Percentiles rank a stretch among this genome's conserved stretches.
Evolutionary conservation across 2,888 invertebrate genomes (phyloP).

Genomic region (Phlogophora meticulosa): DNA sequence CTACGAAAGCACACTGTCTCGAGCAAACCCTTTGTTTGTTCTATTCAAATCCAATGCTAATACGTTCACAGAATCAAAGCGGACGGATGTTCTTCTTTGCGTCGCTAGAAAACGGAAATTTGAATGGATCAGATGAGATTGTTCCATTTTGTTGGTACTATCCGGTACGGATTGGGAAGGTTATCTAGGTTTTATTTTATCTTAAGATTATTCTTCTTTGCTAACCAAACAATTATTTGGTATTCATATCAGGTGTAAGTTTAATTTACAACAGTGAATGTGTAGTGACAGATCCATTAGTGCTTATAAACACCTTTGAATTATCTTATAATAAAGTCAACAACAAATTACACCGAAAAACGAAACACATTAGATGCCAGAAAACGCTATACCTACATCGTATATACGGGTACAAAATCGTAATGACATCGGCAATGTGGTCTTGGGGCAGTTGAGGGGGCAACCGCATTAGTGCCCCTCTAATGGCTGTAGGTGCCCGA

Average conservation of each 20-base stretch:
- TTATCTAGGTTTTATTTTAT: conserved; percentile 25
- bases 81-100: conserved; percentile 87
- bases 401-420: conserved; percentile 62
- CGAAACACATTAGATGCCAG: conserved; percentile 49
- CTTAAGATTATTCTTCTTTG: background rate
- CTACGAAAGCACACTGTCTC: conserved; percentile 90
- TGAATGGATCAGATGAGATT: conserved; percentile 80
- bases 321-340: conserved; percentile 22
- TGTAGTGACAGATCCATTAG: conserved; percentile 2
- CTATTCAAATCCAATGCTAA: conserved; percentile 91
- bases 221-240: background rate
- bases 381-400: conserved; percentile 46
- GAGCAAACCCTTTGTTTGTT: conserved; percentile 91
- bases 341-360: conserved; percentile 52
- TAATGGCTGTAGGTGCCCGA: conserved; percentile 85
- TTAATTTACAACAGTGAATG: background rate
- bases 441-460: conserved; percentile 72
- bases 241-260: no score
- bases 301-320: background rate
- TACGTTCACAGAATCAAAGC: conserved; percentile 89
- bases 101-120: conserved; percentile 82
- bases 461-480: conserved; percentile 83
- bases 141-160: conserved; percentile 73
- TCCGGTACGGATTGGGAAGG: conserved; percentile 28
- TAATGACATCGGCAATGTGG: conserved; percentile 75